Base-by-base conservation (phyloP, 1,140 invertebrate species). In the Protaetia brevitarsis region DNA sequence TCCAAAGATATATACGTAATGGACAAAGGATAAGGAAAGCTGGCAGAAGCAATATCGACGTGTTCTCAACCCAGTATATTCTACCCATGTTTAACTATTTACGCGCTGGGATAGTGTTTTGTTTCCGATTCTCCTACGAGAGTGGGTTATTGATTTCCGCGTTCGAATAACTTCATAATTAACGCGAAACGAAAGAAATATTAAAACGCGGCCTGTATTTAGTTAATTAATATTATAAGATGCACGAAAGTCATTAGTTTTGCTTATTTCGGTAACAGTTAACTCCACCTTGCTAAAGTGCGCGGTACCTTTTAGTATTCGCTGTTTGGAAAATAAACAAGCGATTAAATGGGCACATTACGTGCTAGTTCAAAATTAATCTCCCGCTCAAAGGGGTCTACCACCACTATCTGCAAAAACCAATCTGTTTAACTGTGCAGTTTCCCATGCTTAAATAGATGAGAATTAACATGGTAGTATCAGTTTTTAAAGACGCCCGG, bases 331-430 rank as follows among this genome's bases (percentile, higher is more conserved):
- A 51, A 51, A 51, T 19, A 45, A 16, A 45, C 37, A 45, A 45
- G 3, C 41, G 4, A 23, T 23, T 26, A 51, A 51, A 51, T 23
- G 41, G 41, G 19, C 19, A 23, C 26, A 51, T 51, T 8, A 51
- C 41, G 41, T 51, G 41, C 41, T 13, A 51, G 41, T 51, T 51
- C 41, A 51, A 51, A 51, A 51, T 51, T 51, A 51, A 51, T 51
- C 41, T 51, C 13, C 21, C 41, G 41, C 19, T 51, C 41, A 51
- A 51, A 51, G 41, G 26, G 41, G 41, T 23, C 41, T 13, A 23
- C 5, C 41, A 23, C 16, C 16, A 51, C 26, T 51, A 51, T 51
- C 41, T 23, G 26, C 41, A 23, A 16, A 51, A 51, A n/a, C 6
- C 41, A 51, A 51, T 51, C 41, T 51, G 41, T 23, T 23, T 51